Base-by-base conservation (phyloP, 2,888 invertebrate species). In the Apamea monoglypha region DNA sequence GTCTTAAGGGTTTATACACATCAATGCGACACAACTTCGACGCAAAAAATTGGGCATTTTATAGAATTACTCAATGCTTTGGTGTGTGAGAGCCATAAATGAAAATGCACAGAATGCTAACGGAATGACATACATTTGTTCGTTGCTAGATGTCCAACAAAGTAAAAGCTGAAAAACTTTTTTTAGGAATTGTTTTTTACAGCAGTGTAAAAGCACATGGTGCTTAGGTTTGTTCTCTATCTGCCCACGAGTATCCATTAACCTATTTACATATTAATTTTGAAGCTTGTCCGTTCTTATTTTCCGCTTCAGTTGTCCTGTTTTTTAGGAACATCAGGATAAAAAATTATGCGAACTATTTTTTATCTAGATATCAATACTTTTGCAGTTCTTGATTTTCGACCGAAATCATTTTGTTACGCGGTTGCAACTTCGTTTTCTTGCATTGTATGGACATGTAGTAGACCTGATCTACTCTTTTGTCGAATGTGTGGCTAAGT, bases 261-360 rank as follows among this genome's bases (percentile, higher is more conserved):
- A 10, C 12, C 44, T 47, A 44, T 53, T 5, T 7, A 32, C 16
- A 32, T 76, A 8, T 77, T 64, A 12, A 7, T 76, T 75, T 29
- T 50, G 8, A 63, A 63, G 25, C 21, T 47, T 59, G 12, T 29
- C 21, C 6, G 18, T 25, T 29, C 3, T 18, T 36, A 56, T 79
- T 67, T 79, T 67, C 25, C 18, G 36, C n/a, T 40, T 21, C 12
- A 80, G 2, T 68, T 68, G 1, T 80, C n/a, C 50, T 50, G 32
- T 12, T 61, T 18, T 78, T 29, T 47, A 18, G 6, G 18, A 18
- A 18, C 40, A 14, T 16, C 7, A 44, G 44, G n/a, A 44, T 56
- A 56, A 32, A 1, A 44, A 44, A n/a, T 32, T 3, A 5, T 73
- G 18, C 4, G 16, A 14, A 32, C 14, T 32, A 4, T 50, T 74